Conservation (phyloP, 2,113 vertebrate genomes). For the Strix aluco region DNA sequence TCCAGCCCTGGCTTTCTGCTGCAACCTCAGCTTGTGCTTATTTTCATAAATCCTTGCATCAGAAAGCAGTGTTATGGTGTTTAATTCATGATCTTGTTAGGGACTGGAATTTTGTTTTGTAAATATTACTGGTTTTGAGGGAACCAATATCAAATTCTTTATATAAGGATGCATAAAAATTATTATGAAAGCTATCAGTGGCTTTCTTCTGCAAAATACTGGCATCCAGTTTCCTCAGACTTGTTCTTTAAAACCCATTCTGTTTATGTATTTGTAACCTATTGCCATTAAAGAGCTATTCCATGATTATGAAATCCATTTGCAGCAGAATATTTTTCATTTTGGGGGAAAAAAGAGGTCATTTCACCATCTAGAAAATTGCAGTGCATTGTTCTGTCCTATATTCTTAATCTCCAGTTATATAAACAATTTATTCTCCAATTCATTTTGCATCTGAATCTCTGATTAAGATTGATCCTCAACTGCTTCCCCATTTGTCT, state of each 20-base stretch:
- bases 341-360: background rate
- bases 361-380: slow-evolving; percentile 37
- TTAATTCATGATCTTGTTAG: background rate
- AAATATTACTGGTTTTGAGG: background rate
- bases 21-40: background rate
- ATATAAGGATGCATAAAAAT: background rate
- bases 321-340: background rate
- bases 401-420: slow-evolving; percentile 36
- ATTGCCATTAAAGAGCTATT: slow-evolving; percentile 25
- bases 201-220: background rate
- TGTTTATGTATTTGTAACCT: background rate
- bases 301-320: background rate
- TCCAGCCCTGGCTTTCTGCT: background rate
- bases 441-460: background rate
- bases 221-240: background rate
- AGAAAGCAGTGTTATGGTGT: background rate
- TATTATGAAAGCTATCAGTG: background rate
- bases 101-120: background rate
- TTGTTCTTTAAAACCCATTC: background rate
- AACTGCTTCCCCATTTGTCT: background rate
- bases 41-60: background rate
- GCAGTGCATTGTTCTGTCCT: background rate
- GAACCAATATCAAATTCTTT: background rate
- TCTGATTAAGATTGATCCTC: slow-evolving; percentile 20
- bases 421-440: slow-evolving; percentile 40